These are phyloP conservation scores for Hydrophis major DNA, from an alignment of 2,797 vertebrate genomes.

Conservation along the genomic window DNA sequence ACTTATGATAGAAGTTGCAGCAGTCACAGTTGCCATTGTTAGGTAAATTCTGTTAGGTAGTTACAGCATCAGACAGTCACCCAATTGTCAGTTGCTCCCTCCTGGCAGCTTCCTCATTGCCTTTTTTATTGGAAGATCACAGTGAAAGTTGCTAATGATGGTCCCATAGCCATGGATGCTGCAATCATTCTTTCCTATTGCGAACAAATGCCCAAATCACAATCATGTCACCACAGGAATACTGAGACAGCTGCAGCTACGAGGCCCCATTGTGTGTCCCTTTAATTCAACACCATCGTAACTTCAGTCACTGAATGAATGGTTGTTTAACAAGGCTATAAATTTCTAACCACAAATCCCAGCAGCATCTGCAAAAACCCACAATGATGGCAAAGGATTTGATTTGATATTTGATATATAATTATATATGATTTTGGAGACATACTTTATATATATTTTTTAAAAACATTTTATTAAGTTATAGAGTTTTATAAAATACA, in stretches of 20 bases:
- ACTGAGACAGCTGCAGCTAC: neutral
- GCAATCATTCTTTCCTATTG: neutral
- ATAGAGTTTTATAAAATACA: too few relatives aligned
- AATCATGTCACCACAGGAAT: neutral
- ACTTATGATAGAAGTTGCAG: neutral
- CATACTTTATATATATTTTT: constrained; percentile 23
- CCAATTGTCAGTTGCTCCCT: neutral
- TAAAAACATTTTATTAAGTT: too few relatives aligned
- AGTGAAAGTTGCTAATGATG: neutral
- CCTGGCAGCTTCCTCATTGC: neutral
- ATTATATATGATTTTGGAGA: constrained; percentile 33
- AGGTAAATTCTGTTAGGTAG: neutral
- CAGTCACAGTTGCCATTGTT: neutral
- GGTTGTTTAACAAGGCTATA: neutral
- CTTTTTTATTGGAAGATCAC: neutral
- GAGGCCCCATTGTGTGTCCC: neutral
- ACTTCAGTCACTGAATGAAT: neutral
- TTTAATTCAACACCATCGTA: neutral
- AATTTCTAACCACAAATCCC: neutral
- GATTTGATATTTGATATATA: neutral
- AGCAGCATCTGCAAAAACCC: neutral
- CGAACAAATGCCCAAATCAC: neutral
- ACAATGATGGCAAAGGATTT: neutral
- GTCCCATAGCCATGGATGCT: neutral
- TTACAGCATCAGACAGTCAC: neutral